phyloP scores from a whole-genome alignment of 2,888 invertebrate species.

The Cataglyphis cursor region DNA sequence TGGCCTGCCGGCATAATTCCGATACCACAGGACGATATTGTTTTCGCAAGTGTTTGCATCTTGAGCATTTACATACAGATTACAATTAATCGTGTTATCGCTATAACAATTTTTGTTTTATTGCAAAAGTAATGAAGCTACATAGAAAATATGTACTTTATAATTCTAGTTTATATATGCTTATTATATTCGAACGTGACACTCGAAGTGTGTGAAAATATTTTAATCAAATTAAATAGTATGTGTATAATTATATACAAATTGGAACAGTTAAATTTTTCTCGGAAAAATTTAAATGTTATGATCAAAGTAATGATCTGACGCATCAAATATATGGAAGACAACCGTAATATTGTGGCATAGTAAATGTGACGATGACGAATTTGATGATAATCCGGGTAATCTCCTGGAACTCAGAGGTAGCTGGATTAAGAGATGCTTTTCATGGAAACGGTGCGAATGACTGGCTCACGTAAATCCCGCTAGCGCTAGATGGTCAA shows the following conservation, averaged over 20 bases:
- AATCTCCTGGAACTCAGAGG: constrained; percentile 48
- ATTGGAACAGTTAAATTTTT: neutral
- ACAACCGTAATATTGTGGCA: constrained; percentile 20
- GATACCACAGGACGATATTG: neutral
- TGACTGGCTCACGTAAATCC: constrained; percentile 26
- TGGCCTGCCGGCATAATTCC: constrained; percentile 13
- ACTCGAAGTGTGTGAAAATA: neutral
- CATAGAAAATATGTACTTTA: neutral
- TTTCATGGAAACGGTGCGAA: constrained; percentile 25
- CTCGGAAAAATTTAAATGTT: constrained; percentile 17
- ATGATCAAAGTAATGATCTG: neutral
- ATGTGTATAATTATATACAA: neutral
- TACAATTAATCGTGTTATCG: neutral
- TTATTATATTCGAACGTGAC: constrained; percentile 3
- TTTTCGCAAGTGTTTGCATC: constrained; percentile 6
- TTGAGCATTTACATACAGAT: constrained; percentile 9
- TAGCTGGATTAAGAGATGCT: neutral
- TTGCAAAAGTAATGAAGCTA: neutral
- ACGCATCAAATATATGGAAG: neutral
- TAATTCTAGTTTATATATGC: neutral
- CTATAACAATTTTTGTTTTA: constrained; percentile 7
- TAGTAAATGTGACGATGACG: constrained; percentile 46
- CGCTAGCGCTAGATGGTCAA: neutral
- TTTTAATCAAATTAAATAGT: neutral
- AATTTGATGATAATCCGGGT: constrained; percentile 21